A percentile compares a stretch with the other conserved stretches of the same genome.
Evolutionary conservation across 1,140 invertebrate genomes (phyloP).

Genomic region (Fopius arisanus): DNA sequence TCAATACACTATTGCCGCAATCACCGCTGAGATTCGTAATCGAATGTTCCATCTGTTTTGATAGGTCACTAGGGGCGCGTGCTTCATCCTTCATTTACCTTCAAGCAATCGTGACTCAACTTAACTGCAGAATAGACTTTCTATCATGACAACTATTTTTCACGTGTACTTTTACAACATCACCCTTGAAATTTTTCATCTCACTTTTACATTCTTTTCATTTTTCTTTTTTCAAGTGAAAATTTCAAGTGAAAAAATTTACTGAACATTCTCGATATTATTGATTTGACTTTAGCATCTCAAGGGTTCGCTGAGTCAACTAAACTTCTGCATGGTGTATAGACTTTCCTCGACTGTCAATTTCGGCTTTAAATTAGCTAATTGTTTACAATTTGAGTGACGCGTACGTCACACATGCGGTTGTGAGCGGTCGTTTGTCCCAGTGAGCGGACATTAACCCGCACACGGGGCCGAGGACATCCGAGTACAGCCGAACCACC

Average conservation of each 20-base stretch:
- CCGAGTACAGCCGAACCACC: constrained; percentile 22
- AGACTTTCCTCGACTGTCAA: too few species aligned
- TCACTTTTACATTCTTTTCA: too few species aligned
- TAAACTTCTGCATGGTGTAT: too few species aligned
- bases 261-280: too few species aligned
- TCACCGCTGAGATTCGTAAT: constrained; percentile 25
- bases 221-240: too few species aligned
- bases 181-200: too few species aligned
- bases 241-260: too few species aligned
- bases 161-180: too few species aligned
- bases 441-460: constrained; percentile 64
- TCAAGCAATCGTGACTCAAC: neutral
- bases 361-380: too few species aligned
- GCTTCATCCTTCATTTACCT: neutral
- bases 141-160: neutral
- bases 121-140: constrained; percentile 1
- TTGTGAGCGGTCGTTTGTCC: constrained; percentile 55
- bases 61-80: constrained; percentile 27
- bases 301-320: too few species aligned
- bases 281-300: too few species aligned
- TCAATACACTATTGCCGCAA: constrained; percentile 30
- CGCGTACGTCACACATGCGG: constrained; percentile 3
- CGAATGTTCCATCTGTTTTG: constrained; percentile 29
- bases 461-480: constrained; percentile 52
- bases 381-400: neutral